Base-by-base conservation (phyloP, 2,113 vertebrate species). In the Parus major region DNA sequence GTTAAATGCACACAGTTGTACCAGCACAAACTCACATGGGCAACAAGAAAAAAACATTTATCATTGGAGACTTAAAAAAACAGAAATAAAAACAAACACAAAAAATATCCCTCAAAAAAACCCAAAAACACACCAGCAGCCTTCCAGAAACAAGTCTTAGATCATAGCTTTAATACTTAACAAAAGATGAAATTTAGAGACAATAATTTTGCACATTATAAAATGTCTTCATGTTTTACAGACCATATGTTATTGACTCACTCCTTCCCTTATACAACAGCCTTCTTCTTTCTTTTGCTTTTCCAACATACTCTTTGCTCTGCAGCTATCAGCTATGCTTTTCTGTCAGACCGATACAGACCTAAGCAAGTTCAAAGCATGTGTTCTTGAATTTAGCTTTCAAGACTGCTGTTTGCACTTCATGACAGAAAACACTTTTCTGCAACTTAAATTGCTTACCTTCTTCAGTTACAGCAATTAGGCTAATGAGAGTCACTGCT, bases 401-500 rank as follows among this genome's bases (percentile, higher is more conserved):
- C 53, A 90, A 80, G 71, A 73, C 85, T 85, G 41, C 46, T 88
- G 85, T 35, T 80, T 79, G 59, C 56, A 42, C n/a, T 72, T 57
- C 57, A 42, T 7, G 25, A 85, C 31, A 64, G 57, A 87, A 91
- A 56, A 85, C 3, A 42, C 2, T 7, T 36, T 72, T 79, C 64
- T 85, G 70, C 49, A 88, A 65, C 63, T 85, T 29, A 44, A 75
- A 69, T 20, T 52, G 60, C 92, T 92, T 87, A 81, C 49, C 52
- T 49, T 82, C 79, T 65, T 41, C 85, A 80, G 88, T 66, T 90
- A 90, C 28, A 73, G 59, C 88, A 88, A 90, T 93, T 88, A 94
- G 17, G 72, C 63, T 93, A 93, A 93, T 82, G 65, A 95, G 82
- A 82, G 46, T 29, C 85, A 31, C n/a, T 64, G 53, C 28, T 24